Conservation (phyloP, 2,113 vertebrate species). For the Jacana jacana region DNA sequence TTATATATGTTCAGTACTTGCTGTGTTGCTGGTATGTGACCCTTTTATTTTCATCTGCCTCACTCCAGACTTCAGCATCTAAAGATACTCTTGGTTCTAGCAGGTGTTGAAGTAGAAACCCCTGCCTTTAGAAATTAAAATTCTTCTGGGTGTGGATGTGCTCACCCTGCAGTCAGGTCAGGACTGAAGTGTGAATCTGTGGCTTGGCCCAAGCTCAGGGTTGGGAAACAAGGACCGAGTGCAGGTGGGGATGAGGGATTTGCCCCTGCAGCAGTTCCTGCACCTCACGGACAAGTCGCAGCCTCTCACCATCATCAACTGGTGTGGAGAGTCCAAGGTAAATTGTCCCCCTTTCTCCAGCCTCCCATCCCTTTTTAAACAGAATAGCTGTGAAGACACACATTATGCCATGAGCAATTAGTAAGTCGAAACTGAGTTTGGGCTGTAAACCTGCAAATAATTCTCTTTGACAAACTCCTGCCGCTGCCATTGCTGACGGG, state of each 20-base stretch:
- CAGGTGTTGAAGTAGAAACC: neutral
- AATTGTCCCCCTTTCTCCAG: neutral
- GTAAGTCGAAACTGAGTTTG: neutral
- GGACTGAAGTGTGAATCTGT: neutral
- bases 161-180: neutral
- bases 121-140: neutral
- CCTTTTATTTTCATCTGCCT: neutral
- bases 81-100: neutral
- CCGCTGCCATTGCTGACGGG: neutral
- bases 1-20: neutral
- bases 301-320: neutral
- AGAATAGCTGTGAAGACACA: neutral
- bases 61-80: neutral
- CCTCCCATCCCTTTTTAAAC: neutral
- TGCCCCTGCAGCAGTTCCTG: neutral
- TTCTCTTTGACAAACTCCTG: constrained; percentile 3
- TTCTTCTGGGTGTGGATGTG: neutral
- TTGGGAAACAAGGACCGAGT: neutral
- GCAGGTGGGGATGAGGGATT: neutral
- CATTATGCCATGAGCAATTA: neutral
- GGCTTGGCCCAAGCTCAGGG: neutral
- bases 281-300: fast-evolving
- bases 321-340: neutral
- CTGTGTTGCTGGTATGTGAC: neutral
- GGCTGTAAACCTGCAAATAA: neutral